A percentile compares a stretch with the other conserved stretches of the same genome.
phyloP scores from a whole-genome alignment of 2,113 vertebrate species.

The Felis chaus region DNA sequence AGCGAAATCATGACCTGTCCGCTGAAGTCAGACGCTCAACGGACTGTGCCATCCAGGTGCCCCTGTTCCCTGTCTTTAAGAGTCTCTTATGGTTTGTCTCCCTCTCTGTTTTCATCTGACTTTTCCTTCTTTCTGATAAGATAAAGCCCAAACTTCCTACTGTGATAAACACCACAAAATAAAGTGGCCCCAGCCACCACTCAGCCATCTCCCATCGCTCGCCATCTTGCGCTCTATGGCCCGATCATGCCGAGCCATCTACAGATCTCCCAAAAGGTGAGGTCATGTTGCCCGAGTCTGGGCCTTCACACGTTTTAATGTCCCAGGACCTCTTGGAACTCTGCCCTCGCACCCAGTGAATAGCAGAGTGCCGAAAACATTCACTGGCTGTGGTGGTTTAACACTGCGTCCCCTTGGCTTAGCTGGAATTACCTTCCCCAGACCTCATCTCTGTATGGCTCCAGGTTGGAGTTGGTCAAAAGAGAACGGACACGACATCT shows the following conservation, averaged over 20 bases:
- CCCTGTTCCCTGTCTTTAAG: no score
- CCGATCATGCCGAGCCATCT: not conserved
- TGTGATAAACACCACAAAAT: not conserved
- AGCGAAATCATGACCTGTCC: no score
- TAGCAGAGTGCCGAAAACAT: not conserved
- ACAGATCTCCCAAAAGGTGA: not conserved
- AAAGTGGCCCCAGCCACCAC: not conserved
- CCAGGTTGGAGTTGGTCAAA: not conserved
- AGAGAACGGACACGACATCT: not conserved
- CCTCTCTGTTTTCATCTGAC: no score
- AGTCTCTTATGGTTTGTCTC: no score
- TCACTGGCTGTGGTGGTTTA: not conserved
- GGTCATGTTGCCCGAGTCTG: not conserved
- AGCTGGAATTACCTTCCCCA: not conserved
- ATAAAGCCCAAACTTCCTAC: not conserved
- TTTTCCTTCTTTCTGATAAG: not conserved
- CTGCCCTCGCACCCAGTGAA: not conserved
- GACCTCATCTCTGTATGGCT: not conserved
- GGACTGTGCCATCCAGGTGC: no score
- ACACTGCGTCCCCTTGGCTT: no score
- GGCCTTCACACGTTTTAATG: not conserved
- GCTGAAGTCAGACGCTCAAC: no score
- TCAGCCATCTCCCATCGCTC: not conserved
- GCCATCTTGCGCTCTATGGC: not conserved
- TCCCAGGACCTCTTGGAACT: not conserved